These are phyloP conservation scores for Ophraella communa DNA, from an alignment of 2,888 invertebrate species.

Conservation along the genomic window DNA sequence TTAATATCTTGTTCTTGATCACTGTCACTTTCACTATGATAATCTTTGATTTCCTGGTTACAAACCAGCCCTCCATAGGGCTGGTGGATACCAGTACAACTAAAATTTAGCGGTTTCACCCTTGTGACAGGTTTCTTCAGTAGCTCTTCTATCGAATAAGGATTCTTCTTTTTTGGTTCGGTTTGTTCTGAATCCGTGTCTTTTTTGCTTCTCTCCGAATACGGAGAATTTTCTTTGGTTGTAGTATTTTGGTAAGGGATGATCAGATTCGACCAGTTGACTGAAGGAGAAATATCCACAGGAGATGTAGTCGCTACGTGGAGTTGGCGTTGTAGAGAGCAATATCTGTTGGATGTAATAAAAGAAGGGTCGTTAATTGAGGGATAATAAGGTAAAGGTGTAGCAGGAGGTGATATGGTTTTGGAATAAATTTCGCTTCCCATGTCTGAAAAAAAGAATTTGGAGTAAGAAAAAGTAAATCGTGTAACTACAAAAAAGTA, in stretches of 20 bases:
- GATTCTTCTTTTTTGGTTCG: conserved; percentile 72
- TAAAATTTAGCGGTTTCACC: conserved; percentile 49
- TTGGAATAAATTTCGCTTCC: conserved; percentile 52
- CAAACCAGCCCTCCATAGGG: conserved; percentile 49
- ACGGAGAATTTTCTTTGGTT: conserved; percentile 26
- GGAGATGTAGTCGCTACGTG: conserved; percentile 58
- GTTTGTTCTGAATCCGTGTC: conserved; percentile 43
- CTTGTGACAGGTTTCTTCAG: conserved; percentile 80
- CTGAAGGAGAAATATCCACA: conserved; percentile 56
- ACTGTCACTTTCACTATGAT: conserved; percentile 37
- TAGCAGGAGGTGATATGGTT: conserved; percentile 40
- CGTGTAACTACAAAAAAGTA: not conserved
- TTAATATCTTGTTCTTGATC: conserved; percentile 48
- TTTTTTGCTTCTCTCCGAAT: conserved; percentile 39
- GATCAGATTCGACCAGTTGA: conserved; percentile 65
- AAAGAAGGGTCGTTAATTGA: conserved; percentile 46
- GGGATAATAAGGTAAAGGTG: conserved; percentile 45
- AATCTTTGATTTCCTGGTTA: conserved; percentile 30
- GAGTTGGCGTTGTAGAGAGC: conserved; percentile 63
- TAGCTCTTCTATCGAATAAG: conserved; percentile 87
- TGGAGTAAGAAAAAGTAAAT: no score
- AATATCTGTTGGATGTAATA: conserved; percentile 62
- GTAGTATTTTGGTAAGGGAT: conserved; percentile 62
- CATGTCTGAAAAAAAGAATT: conserved; percentile 48
- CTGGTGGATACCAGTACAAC: conserved; percentile 46